phyloP scores from a whole-genome alignment of 2,888 invertebrate species.

The Scaptomyza reducta region DNA sequence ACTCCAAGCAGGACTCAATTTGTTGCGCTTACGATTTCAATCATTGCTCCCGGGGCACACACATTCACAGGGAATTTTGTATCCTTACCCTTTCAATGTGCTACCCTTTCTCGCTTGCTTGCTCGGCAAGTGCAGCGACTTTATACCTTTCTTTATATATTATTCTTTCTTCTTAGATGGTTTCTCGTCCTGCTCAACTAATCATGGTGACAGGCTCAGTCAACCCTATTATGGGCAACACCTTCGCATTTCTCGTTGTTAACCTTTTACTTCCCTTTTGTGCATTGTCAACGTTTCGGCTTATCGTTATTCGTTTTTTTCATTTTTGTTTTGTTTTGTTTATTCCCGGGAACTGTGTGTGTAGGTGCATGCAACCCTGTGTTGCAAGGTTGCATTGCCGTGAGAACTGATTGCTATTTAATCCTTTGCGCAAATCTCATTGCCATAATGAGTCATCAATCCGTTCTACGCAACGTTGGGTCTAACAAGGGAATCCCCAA shows the following conservation, averaged over 20 bases:
- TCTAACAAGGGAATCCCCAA: conserved; percentile 67
- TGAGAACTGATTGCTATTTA: conserved; percentile 64
- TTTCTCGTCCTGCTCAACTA: conserved; percentile 23
- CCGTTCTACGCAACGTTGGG: conserved; percentile 14
- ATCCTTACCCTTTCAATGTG: conserved; percentile 18
- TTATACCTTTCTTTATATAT: conserved; percentile 26
- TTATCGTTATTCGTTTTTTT: conserved; percentile 22
- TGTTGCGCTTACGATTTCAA: conserved; percentile 58
- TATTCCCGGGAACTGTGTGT: conserved; percentile 41
- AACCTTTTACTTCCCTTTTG: conserved; percentile 70
- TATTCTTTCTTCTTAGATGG: not conserved
- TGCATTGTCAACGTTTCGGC: conserved; percentile 39
- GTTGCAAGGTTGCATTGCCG: conserved; percentile 68
- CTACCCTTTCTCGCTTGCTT: conserved; percentile 30
- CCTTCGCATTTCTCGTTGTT: conserved; percentile 47
- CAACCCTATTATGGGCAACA: conserved; percentile 59
- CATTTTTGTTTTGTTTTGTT: conserved; percentile 27
- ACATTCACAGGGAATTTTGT: not conserved
- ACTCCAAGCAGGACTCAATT: conserved; percentile 35
- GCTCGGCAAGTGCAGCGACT: conserved; percentile 55
- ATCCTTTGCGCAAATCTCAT: conserved; percentile 61
- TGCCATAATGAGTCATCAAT: conserved; percentile 40
- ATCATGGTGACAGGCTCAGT: conserved; percentile 59
- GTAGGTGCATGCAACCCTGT: conserved; percentile 27
- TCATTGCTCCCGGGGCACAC: conserved; percentile 29